phyloP scores from a whole-genome alignment of 2,113 vertebrate species.

The Xenus cinereus region DNA sequence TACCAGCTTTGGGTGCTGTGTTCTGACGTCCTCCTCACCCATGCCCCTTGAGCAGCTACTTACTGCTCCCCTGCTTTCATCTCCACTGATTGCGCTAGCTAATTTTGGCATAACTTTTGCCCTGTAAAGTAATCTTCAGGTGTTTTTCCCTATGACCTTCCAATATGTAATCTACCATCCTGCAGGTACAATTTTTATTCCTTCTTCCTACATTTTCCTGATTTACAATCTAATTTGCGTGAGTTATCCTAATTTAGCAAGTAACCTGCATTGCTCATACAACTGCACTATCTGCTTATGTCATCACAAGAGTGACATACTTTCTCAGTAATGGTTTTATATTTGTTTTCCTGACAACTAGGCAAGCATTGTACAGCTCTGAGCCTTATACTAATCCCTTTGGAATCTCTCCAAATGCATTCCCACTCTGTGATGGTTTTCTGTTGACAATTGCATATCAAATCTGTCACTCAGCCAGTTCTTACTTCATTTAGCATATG shows the following conservation, averaged over 20 bases:
- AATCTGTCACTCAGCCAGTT: constrained; percentile 40
- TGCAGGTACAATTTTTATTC: not conserved
- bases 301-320: not conserved
- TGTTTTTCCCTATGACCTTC: not conserved
- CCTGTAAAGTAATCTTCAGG: not conserved
- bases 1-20: not conserved
- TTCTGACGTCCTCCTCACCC: not conserved
- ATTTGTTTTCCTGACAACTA: not conserved
- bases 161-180: not conserved
- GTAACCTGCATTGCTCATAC: not conserved
- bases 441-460: constrained; percentile 33
- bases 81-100: not conserved
- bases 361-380: not conserved
- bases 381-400: not conserved
- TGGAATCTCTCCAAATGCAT: constrained; percentile 17
- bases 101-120: not conserved
- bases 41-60: not conserved
- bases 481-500: constrained; percentile 32
- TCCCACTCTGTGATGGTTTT: constrained; percentile 2
- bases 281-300: not conserved
- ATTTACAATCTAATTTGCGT: not conserved
- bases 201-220: not conserved
- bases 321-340: constrained; percentile 16
- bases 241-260: not conserved
- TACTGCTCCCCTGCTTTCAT: not conserved